phyloP scores from a whole-genome alignment of 2,113 vertebrate genomes.

The Gulo gulo region DNA sequence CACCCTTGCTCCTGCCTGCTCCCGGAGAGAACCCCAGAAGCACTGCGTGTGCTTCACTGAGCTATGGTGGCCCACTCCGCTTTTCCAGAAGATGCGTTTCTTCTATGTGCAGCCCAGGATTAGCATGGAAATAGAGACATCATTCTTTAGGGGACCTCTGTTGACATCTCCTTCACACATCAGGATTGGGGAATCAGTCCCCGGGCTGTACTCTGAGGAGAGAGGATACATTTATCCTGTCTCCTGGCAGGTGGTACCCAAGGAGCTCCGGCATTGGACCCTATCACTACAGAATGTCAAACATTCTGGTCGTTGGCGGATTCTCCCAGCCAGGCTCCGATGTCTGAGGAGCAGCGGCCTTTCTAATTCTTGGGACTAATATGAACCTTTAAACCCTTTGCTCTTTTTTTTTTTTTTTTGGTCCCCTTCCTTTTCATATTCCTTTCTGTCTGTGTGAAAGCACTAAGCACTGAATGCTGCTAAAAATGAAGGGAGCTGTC shows the following conservation, averaged over 20 bases:
- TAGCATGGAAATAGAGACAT: conserved; percentile 34
- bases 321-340: conserved; percentile 39
- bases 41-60: background rate
- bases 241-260: background rate
- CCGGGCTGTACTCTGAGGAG: conserved; percentile 2
- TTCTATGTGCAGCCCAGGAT: background rate
- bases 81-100: conserved; percentile 31
- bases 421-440: background rate
- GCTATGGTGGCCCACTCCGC: background rate
- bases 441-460: conserved; percentile 61
- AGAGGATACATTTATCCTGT: background rate
- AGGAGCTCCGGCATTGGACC: background rate
- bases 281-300: background rate
- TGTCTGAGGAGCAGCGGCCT: conserved; percentile 32
- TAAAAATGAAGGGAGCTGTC: conserved; percentile 54
- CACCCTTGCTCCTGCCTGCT: background rate
- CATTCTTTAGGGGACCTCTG: conserved; percentile 69
- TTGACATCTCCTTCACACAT: conserved; percentile 38
- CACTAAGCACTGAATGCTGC: conserved; percentile 45
- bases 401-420: background rate
- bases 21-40: background rate
- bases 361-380: conserved; percentile 69
- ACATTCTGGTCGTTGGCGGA: background rate
- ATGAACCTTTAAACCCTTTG: conserved; percentile 71
- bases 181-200: conserved; percentile 38